A percentile compares a stretch with the other conserved stretches of the same genome.
Conservation (phyloP, 2,797 vertebrate genomes). For the Acanthopagrus latus region DNA sequence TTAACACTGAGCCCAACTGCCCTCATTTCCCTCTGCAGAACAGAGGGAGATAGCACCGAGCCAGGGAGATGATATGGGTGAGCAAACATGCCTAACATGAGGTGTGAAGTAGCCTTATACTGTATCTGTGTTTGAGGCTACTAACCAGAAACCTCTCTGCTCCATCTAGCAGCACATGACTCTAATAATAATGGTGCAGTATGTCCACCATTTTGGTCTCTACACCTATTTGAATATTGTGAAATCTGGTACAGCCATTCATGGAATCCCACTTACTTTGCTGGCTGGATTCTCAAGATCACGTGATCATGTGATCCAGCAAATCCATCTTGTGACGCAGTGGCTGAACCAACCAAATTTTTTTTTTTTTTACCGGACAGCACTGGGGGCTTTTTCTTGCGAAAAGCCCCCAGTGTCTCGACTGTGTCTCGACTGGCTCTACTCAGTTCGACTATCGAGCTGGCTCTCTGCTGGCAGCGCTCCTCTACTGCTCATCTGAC, state of each 20-base stretch:
- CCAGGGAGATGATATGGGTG: slow-evolving; percentile 37
- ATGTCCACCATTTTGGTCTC: not conserved
- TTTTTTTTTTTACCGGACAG: too few relatives aligned
- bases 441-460: too few relatives aligned
- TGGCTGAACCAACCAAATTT: too few relatives aligned
- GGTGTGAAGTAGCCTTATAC: slow-evolving; percentile 31
- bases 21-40: slow-evolving; percentile 48
- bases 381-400: too few relatives aligned
- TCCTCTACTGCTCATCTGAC: too few relatives aligned
- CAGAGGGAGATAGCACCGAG: slow-evolving; percentile 37
- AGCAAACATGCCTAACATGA: slow-evolving; percentile 15
- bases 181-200: not conserved
- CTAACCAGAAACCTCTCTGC: slow-evolving; percentile 5
- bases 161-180: not conserved
- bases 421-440: too few relatives aligned
- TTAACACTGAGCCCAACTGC: slow-evolving; percentile 37
- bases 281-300: too few relatives aligned
- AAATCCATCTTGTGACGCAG: too few relatives aligned
- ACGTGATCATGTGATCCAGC: too few relatives aligned
- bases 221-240: not conserved
- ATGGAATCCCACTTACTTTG: not conserved
- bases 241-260: not conserved
- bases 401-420: too few relatives aligned
- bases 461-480: too few relatives aligned
- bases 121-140: slow-evolving; percentile 20